Percentiles rank a stretch among this genome's conserved stretches.
phyloP scores from a whole-genome alignment of 23 tunicate genomes.

The Diplosoma virens region DNA sequence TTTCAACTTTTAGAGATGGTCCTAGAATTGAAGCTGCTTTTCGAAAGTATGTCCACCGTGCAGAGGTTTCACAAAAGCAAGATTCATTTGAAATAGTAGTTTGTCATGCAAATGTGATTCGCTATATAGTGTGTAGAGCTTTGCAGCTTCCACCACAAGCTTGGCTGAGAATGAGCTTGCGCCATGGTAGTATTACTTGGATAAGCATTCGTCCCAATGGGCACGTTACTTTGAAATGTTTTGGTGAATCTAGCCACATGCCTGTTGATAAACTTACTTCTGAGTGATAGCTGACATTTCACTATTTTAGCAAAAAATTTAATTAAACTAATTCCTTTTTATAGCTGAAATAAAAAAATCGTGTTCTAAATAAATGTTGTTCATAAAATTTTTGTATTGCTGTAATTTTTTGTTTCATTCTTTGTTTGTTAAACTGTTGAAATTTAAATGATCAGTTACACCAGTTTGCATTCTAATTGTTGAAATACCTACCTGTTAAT shows the following conservation, averaged over 20 bases:
- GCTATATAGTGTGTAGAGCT: conserved; percentile 77
- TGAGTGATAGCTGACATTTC: conserved; percentile 7
- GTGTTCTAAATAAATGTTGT: too few relatives aligned
- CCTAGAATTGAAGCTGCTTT: conserved; percentile 89
- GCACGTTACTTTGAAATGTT: conserved; percentile 39
- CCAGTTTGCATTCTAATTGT: too few relatives aligned
- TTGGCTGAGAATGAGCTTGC: conserved; percentile 78
- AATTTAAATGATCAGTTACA: too few relatives aligned
- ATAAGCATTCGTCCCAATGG: conserved; percentile 67
- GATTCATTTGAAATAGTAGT: conserved; percentile 65
- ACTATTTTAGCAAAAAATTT: too few relatives aligned
- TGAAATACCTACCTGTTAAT: too few relatives aligned
- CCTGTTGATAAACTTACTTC: conserved; percentile 32
- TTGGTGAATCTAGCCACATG: conserved; percentile 73
- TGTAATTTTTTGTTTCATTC: too few relatives aligned
- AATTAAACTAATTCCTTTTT: too few relatives aligned
- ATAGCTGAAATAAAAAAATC: too few relatives aligned
- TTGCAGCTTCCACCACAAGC: conserved; percentile 80
- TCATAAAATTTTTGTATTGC: too few relatives aligned
- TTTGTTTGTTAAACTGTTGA: too few relatives aligned
- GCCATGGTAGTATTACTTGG: conserved; percentile 82
- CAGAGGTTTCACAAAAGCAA: conserved; percentile 39
- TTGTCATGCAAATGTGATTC: conserved; percentile 97
- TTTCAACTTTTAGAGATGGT: conserved; percentile 39
- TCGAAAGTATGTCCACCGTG: conserved; percentile 77